Conservation (phyloP, 2,113 vertebrate genomes). For the Perccottus glenii region DNA sequence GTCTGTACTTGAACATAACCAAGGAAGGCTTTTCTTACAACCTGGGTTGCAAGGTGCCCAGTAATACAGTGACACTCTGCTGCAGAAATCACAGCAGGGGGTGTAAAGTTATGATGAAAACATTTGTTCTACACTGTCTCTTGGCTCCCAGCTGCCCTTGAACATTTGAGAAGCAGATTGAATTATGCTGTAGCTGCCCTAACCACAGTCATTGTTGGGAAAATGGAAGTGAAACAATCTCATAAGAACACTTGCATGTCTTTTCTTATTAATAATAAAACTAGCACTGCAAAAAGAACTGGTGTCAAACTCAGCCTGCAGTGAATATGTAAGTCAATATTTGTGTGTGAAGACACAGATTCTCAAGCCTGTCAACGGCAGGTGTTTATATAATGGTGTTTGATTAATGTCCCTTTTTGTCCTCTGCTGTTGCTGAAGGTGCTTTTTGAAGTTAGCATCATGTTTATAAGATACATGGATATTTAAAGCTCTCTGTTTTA, state of each 20-base stretch:
- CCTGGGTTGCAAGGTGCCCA: constrained; percentile 44
- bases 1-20: constrained; percentile 69
- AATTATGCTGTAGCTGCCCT: constrained; percentile 12
- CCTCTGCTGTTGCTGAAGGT: constrained; percentile 1
- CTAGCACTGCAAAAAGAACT: neutral
- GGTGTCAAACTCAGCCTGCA: neutral
- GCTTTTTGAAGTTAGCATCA: neutral
- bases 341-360: constrained; percentile 3
- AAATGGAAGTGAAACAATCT: constrained; percentile 1
- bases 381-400: neutral
- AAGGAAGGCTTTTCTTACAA: constrained; percentile 26
- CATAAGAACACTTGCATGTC: neutral
- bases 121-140: constrained; percentile 41
- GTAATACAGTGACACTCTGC: constrained; percentile 27
- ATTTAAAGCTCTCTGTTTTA: too few species aligned
- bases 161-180: constrained; percentile 26
- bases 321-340: constrained; percentile 7
- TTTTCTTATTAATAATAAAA: constrained; percentile 15
- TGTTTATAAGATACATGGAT: neutral
- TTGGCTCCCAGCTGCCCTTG: constrained; percentile 4
- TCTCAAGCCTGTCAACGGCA: neutral
- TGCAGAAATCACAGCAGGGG: constrained; percentile 23
- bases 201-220: neutral
- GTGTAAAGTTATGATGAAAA: constrained; percentile 42
- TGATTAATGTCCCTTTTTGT: neutral